Evolutionary conservation across 1,140 invertebrate species (phyloP).

Genomic region (Lepidostoma basale): DNA sequence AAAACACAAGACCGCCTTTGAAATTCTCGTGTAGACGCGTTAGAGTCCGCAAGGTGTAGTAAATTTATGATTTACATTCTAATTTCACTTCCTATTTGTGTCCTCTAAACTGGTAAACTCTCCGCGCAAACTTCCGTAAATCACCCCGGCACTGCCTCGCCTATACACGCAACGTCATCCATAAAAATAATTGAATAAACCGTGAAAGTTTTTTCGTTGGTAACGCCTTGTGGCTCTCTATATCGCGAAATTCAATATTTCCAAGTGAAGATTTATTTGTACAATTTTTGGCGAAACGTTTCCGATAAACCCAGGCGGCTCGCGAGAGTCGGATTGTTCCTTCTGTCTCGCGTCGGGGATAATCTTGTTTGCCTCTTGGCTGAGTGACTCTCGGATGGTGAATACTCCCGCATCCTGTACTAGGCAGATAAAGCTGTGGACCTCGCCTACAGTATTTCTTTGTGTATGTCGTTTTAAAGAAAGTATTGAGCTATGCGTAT

Average conservation of each 20-base stretch:
- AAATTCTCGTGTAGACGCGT: neutral
- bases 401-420: constrained; percentile 20
- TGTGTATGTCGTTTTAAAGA: too few species aligned
- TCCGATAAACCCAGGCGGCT: constrained; percentile 30
- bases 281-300: constrained; percentile 38
- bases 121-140: constrained; percentile 3
- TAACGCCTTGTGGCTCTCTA: neutral
- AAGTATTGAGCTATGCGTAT: too few species aligned
- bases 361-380: constrained; percentile 39
- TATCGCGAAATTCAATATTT: constrained; percentile 37
- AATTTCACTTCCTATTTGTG: neutral
- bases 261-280: constrained; percentile 33
- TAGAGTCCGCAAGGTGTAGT: neutral
- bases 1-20: neutral
- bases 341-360: constrained; percentile 33
- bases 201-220: constrained; percentile 4
- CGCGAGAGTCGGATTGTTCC: constrained; percentile 32
- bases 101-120: constrained; percentile 1
- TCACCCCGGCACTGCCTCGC: neutral
- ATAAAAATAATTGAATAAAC: constrained; percentile 38
- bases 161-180: constrained; percentile 24
- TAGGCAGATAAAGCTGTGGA: constrained; percentile 27
- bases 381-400: constrained; percentile 25
- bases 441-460: too few species aligned
- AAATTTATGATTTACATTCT: constrained; percentile 12